phyloP scores from a whole-genome alignment of 2,888 invertebrate genomes.

The Agrotis segetum region DNA sequence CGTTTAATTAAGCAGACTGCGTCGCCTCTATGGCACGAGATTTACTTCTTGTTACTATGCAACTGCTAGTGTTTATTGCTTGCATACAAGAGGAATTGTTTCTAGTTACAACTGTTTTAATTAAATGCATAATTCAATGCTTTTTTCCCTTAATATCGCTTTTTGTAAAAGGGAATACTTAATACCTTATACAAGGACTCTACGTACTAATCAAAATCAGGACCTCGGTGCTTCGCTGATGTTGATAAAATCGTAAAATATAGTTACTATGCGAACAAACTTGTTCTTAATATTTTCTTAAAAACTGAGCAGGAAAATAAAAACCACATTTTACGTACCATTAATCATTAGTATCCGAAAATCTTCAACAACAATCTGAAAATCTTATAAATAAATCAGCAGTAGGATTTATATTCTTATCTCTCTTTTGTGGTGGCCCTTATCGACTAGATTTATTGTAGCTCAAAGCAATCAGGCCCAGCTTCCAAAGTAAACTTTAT shows the following conservation, averaged over 20 bases:
- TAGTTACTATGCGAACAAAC: no score
- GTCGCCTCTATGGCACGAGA: conserved; percentile 34
- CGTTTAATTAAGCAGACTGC: conserved; percentile 67
- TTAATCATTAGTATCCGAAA: conserved; percentile 16
- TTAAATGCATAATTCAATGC: no score
- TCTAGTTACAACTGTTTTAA: background rate
- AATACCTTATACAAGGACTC: no score
- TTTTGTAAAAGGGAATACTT: no score
- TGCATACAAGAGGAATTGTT: background rate
- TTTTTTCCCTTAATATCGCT: no score
- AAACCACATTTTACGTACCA: background rate
- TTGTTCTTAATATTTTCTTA: accelerated
- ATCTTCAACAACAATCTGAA: conserved; percentile 35
- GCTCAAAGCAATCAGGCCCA: conserved; percentile 14
- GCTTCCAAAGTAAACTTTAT: conserved; percentile 47
- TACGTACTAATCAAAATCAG: no score
- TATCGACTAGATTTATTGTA: conserved; percentile 63
- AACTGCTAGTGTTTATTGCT: conserved; percentile 33
- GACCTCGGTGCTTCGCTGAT: no score
- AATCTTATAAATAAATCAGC: conserved; percentile 53
- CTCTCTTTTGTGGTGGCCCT: conserved; percentile 44
- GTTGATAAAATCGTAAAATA: no score
- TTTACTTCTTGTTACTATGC: conserved; percentile 43
- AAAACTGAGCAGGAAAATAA: background rate
- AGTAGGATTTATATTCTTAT: conserved; percentile 55